Evolutionary conservation across 2,113 vertebrate genomes (phyloP).

Genomic region (Anguilla rostrata): DNA sequence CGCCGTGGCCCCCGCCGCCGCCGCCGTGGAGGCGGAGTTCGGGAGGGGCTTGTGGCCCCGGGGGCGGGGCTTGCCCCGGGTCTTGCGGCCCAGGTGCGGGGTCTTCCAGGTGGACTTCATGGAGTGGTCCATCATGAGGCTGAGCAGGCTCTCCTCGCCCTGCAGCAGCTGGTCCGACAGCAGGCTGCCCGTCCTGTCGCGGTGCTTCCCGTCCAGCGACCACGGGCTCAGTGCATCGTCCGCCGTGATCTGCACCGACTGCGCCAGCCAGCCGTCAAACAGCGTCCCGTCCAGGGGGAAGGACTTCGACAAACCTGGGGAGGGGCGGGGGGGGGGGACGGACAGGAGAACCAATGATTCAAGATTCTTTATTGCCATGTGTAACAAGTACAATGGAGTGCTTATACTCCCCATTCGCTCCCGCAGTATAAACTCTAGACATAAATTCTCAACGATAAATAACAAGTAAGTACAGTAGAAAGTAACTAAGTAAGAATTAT

Average conservation of each 20-base stretch:
- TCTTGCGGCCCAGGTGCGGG: conserved; percentile 80
- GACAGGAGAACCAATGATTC: background rate
- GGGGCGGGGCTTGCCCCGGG: conserved; percentile 70
- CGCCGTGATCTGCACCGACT: conserved; percentile 90
- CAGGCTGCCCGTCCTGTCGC: conserved; percentile 77
- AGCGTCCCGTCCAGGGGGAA: conserved; percentile 90
- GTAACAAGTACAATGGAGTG: no score
- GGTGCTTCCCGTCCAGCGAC: conserved; percentile 82
- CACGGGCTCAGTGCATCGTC: conserved; percentile 95
- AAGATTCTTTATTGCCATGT: no score
- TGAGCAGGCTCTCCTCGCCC: conserved; percentile 89
- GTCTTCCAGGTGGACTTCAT: conserved; percentile 84
- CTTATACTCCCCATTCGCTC: background rate
- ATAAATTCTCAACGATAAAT: no score
- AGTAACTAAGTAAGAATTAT: no score
- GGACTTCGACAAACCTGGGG: conserved; percentile 82
- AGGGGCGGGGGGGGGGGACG: background rate
- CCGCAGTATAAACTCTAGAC: no score
- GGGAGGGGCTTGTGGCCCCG: conserved; percentile 65
- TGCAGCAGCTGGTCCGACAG: conserved; percentile 92
- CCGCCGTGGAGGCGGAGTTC: conserved; percentile 11
- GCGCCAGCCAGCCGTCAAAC: conserved; percentile 95
- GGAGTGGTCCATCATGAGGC: conserved; percentile 94
- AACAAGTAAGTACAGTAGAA: no score
- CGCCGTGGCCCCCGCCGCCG: conserved; percentile 15